phyloP scores from a whole-genome alignment of 35 echinoderm and acorn worm species.

The Hemicentrotus pulcherrimus region DNA sequence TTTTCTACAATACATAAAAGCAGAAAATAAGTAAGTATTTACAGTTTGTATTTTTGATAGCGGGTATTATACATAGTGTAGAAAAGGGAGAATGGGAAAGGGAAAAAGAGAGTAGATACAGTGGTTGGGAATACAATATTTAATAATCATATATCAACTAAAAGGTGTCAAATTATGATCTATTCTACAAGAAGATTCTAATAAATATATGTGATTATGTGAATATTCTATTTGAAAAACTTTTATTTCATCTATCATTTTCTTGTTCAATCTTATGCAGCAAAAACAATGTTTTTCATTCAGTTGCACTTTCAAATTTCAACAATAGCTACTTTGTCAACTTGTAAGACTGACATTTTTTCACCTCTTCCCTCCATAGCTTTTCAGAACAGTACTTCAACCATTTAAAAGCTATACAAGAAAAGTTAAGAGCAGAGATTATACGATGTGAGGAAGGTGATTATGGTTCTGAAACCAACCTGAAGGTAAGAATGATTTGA shows the following conservation, averaged over 20 bases:
- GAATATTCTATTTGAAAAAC: not conserved
- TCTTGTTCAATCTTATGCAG: not conserved
- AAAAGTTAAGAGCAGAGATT: not conserved
- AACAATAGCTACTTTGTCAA: no score
- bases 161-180: not conserved
- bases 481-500: not conserved
- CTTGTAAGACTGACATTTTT: not conserved
- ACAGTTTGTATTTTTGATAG: not conserved
- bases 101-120: not conserved
- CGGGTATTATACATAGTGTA: not conserved
- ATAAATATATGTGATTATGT: not conserved
- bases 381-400: not conserved
- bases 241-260: not conserved
- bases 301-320: no score
- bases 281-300: not conserved
- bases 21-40: slow-evolving; percentile 31
- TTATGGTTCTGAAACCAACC: not conserved
- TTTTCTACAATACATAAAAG: not conserved
- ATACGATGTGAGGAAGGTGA: not conserved
- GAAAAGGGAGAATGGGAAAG: not conserved
- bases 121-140: not conserved
- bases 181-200: not conserved
- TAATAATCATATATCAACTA: not conserved
- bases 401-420: not conserved
- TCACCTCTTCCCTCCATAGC: not conserved